Evolutionary conservation across 2,113 vertebrate genomes (phyloP).

Genomic region (Anhinga rufa): DNA sequence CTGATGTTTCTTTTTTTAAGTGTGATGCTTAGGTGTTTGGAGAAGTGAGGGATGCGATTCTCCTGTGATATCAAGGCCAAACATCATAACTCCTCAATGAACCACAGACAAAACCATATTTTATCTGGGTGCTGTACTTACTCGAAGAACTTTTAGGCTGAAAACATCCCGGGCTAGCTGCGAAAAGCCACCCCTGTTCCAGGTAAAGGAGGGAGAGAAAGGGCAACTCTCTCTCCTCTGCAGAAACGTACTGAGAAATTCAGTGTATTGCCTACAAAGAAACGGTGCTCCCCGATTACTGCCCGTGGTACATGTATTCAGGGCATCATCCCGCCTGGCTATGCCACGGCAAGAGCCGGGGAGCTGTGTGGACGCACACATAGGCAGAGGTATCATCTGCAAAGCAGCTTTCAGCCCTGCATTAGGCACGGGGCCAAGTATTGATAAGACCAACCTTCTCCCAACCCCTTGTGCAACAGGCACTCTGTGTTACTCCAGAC

Average conservation of each 20-base stretch:
- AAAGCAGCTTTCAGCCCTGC: not conserved
- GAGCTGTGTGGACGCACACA: not conserved
- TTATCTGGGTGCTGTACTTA: slow-evolving; percentile 21
- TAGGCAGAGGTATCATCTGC: not conserved
- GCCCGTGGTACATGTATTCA: accelerated
- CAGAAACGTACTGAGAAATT: not conserved
- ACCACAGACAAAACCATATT: slow-evolving; percentile 28
- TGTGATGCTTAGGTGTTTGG: slow-evolving; percentile 37
- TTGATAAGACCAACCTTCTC: not conserved
- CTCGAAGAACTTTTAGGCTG: slow-evolving; percentile 19
- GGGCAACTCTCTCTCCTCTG: not conserved
- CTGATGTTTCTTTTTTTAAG: slow-evolving; percentile 53
- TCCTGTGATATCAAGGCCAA: not conserved
- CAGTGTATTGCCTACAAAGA: not conserved
- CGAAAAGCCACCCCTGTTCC: not conserved
- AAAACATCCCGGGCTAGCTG: not conserved
- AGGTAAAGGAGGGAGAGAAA: not conserved
- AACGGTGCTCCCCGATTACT: accelerated
- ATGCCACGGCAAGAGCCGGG: accelerated
- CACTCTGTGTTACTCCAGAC: not conserved
- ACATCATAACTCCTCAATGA: not conserved
- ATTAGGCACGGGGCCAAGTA: accelerated
- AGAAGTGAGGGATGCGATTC: not conserved
- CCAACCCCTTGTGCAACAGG: not conserved
- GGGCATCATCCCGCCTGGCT: not conserved